Conservation (phyloP, 2,888 invertebrate genomes). For the Schizotus pectinicornis region DNA sequence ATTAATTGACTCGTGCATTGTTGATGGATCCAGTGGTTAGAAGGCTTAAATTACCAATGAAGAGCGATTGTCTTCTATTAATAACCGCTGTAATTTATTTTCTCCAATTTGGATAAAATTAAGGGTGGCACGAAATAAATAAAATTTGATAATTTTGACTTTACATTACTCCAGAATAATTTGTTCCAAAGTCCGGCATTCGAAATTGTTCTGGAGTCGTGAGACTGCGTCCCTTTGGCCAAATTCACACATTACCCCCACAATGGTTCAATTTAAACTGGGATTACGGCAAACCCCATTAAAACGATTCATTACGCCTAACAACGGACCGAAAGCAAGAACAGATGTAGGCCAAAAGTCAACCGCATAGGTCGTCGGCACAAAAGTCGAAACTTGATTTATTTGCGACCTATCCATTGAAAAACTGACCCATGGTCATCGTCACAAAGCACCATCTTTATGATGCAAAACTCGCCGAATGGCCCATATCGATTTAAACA, state of each 20-base stretch:
- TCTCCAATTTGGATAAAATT: too few relatives aligned
- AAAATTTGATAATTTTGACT: too few relatives aligned
- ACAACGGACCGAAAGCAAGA: slow-evolving; percentile 42
- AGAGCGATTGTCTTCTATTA: too few relatives aligned
- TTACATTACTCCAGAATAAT: too few relatives aligned
- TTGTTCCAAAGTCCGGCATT: too few relatives aligned
- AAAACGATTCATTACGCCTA: slow-evolving; percentile 45
- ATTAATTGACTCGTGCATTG: slow-evolving; percentile 1
- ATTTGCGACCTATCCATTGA: slow-evolving; percentile 53
- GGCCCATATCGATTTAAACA: slow-evolving; percentile 43
- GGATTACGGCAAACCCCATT: slow-evolving; percentile 37
- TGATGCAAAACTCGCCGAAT: slow-evolving; percentile 53
- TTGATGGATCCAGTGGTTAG: too few relatives aligned
- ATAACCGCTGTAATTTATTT: too few relatives aligned
- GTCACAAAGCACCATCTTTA: slow-evolving; percentile 45
- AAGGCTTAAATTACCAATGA: too few relatives aligned
- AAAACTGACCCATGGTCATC: slow-evolving; percentile 51
- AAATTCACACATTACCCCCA: slow-evolving; percentile 31
- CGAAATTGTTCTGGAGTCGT: too few relatives aligned
- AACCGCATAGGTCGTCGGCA: slow-evolving; percentile 51
- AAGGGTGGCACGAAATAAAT: too few relatives aligned
- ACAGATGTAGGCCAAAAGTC: slow-evolving; percentile 60
- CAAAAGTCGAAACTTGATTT: slow-evolving; percentile 57
- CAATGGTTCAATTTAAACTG: slow-evolving; percentile 40
- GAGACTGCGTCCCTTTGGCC: too few relatives aligned